Evolutionary conservation across 1,140 invertebrate species (phyloP).

Genomic region (Matsumurasca onukii): DNA sequence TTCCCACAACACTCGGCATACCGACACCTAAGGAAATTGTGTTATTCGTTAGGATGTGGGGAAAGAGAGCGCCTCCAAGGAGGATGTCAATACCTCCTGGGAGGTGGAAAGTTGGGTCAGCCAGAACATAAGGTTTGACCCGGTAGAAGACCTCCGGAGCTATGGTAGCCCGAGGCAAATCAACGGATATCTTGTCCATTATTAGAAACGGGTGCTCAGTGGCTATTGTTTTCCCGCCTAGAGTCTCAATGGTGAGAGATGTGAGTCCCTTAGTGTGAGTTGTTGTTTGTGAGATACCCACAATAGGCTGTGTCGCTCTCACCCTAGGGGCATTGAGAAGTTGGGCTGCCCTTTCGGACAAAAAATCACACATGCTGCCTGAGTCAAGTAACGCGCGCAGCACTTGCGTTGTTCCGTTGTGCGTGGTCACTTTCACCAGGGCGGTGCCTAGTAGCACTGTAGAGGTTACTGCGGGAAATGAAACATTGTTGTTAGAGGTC

Average conservation of each 20-base stretch:
- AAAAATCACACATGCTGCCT: constrained; percentile 1
- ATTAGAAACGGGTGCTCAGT: not conserved
- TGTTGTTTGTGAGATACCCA: not conserved
- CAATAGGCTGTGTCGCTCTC: not conserved
- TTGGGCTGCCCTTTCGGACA: not conserved
- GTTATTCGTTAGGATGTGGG: constrained; percentile 1
- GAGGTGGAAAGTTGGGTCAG: not conserved
- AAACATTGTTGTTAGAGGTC: not conserved
- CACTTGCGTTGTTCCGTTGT: not conserved
- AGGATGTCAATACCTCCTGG: not conserved
- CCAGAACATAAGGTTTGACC: constrained; percentile 1
- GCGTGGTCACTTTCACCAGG: not conserved
- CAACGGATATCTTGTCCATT: not conserved
- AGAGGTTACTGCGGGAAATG: not conserved
- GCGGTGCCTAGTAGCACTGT: not conserved
- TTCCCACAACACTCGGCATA: not conserved
- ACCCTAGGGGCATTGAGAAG: not conserved
- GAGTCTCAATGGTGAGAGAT: not conserved
- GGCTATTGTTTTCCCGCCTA: not conserved
- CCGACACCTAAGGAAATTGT: not conserved
- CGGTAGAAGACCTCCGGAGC: not conserved
- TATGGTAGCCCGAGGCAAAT: not conserved
- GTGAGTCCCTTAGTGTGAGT: not conserved
- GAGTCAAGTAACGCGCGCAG: not conserved
- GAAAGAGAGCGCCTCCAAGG: not conserved